Evolutionary conservation across 2,797 vertebrate species (phyloP), one percentile per base, ranked within the genome.

Genomic region (Triplophysa yarkandensis): DNA sequence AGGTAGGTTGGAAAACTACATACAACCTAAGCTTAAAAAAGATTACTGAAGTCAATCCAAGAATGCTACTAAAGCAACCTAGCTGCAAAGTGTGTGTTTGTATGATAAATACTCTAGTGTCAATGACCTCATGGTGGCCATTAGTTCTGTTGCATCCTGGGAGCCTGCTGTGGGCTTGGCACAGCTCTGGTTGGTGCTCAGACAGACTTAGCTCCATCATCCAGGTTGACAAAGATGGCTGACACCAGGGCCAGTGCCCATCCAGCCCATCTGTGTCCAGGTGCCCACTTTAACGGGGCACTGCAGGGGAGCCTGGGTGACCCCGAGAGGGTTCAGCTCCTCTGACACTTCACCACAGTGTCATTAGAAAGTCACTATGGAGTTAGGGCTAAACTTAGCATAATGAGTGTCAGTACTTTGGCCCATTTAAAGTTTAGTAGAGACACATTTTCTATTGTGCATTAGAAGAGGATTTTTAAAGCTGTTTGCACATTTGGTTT

Each of bases 161-260:
- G 78, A 72, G 70, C 90, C 88, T 85, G 88, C 90, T 91, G 91
- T 83, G 91, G 83, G 86, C 87, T 91, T 93, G 92, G 92, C 92
- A 92, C 86, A 87, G 88, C 87, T 91, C 91, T 90, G 87, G 87
- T 88, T 81, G 83, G 87, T 90, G 87, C 90, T 86, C 87, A 88
- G 77, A 74, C 87, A 82, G 83, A 88, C 87, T 85, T 85, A 87
- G 85, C 90, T 93, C 91, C 88, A 92, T 92, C 91, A 92, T 92
- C 91, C 88, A 86, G 89, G 84, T 88, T 91, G 90, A 92, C 91
- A 91, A 91, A 92, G 89, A 92, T 89, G 89, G 91, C 91, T 92
- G 91, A 91, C 91, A 89, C 87, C 86, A 87, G 89, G 90, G 88
- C 87, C 87, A 80, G 77, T 83, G 79, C 79, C 79, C 79, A 52